Conservation (phyloP, 2,888 invertebrate genomes). For the Zelleria hepariella region DNA sequence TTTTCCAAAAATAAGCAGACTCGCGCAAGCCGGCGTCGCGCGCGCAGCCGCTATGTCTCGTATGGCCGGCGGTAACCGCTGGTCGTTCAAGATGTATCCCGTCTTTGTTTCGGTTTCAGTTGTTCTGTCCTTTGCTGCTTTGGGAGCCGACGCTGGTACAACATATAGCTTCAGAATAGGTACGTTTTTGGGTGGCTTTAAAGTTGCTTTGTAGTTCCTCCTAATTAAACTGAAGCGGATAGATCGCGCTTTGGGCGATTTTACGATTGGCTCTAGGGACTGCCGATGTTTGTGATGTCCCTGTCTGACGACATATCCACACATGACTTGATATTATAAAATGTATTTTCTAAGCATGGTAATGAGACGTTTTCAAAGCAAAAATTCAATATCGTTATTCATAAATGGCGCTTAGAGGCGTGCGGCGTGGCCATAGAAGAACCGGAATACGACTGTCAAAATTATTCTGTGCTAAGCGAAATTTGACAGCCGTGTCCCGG, state of each 20-base stretch:
- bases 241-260: not conserved
- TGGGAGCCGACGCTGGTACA: not conserved
- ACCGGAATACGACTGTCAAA: too few relatives aligned
- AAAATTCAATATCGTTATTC: too few relatives aligned
- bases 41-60: slow-evolving; percentile 27
- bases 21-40: slow-evolving; percentile 11
- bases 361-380: too few relatives aligned
- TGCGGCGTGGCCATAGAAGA: too few relatives aligned
- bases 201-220: not conserved
- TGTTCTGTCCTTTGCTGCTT: not conserved
- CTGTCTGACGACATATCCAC: too few relatives aligned
- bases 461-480: too few relatives aligned
- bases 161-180: not conserved
- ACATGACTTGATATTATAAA: too few relatives aligned
- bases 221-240: not conserved
- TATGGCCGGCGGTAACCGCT: not conserved
- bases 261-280: not conserved
- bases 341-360: too few relatives aligned
- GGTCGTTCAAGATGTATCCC: not conserved
- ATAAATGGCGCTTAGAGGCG: too few relatives aligned
- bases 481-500: too few relatives aligned
- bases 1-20: slow-evolving; percentile 67
- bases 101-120: not conserved
- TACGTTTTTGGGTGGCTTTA: not conserved
- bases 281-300: too few relatives aligned